These are phyloP conservation scores for Amazona vittata DNA, from an alignment of 2,113 vertebrate species.

Conservation along the genomic window DNA sequence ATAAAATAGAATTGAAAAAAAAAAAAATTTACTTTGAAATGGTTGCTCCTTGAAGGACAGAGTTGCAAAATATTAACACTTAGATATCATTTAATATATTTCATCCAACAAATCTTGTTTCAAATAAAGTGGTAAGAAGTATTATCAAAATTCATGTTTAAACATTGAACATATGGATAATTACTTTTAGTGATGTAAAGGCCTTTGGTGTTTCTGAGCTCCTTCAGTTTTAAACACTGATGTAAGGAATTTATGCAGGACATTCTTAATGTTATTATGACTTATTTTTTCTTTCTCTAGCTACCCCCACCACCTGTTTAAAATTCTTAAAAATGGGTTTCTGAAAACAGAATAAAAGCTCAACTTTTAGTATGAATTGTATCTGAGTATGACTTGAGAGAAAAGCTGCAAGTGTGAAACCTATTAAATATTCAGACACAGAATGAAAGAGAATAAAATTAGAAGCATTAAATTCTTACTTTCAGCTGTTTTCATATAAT, in stretches of 20 bases:
- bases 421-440: neutral
- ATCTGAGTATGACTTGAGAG: neutral
- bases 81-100: neutral
- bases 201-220: neutral
- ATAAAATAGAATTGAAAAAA: neutral
- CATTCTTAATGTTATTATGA: neutral
- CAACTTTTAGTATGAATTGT: neutral
- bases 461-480: neutral
- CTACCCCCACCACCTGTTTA: neutral
- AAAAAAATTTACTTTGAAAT: neutral
- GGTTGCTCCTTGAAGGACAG: neutral
- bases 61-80: neutral
- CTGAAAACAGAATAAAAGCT: neutral
- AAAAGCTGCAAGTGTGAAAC: neutral
- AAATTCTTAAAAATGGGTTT: neutral
- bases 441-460: neutral
- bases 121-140: neutral
- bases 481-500: neutral
- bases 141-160: neutral
- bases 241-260: neutral
- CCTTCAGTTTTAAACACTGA: neutral
- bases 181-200: neutral
- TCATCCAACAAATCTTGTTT: neutral
- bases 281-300: neutral
- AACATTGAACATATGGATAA: neutral